Percentiles rank a stretch among this genome's conserved stretches.
Evolutionary conservation across 1,140 invertebrate genomes (phyloP).

Genomic region (Procambarus virginalis): DNA sequence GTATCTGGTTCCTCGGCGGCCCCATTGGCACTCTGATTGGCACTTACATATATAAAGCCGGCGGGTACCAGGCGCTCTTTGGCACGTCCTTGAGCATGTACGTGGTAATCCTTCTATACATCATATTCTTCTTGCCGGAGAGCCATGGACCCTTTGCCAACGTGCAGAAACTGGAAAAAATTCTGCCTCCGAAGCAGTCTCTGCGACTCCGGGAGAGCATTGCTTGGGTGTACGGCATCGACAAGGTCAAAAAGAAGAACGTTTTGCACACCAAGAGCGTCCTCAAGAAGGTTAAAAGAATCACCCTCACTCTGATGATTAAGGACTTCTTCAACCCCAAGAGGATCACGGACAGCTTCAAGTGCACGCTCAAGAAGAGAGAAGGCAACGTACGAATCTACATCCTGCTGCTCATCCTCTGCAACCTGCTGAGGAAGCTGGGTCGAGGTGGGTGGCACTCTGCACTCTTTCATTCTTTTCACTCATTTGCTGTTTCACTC

Average conservation of each 20-base stretch:
- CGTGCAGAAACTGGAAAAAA: slow-evolving; percentile 64
- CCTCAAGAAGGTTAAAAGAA: slow-evolving; percentile 40
- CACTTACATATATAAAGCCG: slow-evolving; percentile 64
- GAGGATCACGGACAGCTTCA: slow-evolving; percentile 67
- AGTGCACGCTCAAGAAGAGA: slow-evolving; percentile 63
- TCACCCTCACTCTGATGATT: slow-evolving; percentile 62
- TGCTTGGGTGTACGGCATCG: slow-evolving; percentile 66
- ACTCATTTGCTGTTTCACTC: no score
- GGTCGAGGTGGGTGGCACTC: slow-evolving; percentile 61
- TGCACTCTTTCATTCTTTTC: no score
- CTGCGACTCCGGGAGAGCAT: slow-evolving; percentile 64
- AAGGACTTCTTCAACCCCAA: slow-evolving; percentile 68
- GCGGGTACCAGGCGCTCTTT: slow-evolving; percentile 67
- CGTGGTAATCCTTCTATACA: slow-evolving; percentile 57
- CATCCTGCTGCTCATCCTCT: slow-evolving; percentile 66
- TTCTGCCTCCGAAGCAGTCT: slow-evolving; percentile 62
- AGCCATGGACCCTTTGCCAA: slow-evolving; percentile 69
- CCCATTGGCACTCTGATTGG: slow-evolving; percentile 84
- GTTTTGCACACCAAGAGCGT: slow-evolving; percentile 59
- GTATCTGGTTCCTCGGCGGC: slow-evolving; percentile 86
- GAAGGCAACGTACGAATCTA: slow-evolving; percentile 61
- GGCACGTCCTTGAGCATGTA: slow-evolving; percentile 65
- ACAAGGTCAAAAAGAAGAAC: slow-evolving; percentile 56
- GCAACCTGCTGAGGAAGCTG: slow-evolving; percentile 61
- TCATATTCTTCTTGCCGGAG: slow-evolving; percentile 63